Evolutionary conservation across 2,888 invertebrate genomes (phyloP), one percentile per base, ranked within the genome.

Genomic region (Barypeithes pellucidus): DNA sequence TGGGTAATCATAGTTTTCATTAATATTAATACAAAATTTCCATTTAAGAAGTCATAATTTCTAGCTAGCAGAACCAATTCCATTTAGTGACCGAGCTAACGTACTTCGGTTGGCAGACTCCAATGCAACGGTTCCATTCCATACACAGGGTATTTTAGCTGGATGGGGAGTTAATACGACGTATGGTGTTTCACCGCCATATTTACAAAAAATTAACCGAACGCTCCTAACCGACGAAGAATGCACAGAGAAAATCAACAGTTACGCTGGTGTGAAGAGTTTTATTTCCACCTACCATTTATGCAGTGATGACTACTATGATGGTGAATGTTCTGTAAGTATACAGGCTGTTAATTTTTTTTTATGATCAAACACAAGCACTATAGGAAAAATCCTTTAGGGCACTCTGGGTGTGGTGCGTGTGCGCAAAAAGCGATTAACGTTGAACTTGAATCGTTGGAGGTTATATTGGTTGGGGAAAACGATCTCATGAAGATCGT

Each of bases 301-400:
- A 47, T 47, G 47, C 20, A 18, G 18, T 47, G 47, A 18, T 20
- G 47, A 47, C 9, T 20, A 47, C 47, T 47, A 20, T 18, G 16
- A 47, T 47, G 47, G 47, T 18, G 18, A 47, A 47, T 47, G 47
- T n/a, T 7, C 2, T 9, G 47, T 47, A 20, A 47, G 18, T 47
- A 47, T n/a, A n/a, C n/a, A n/a, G n/a, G n/a, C n/a, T n/a, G n/a
- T n/a, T n/a, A n/a, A n/a, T n/a, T n/a, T n/a, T n/a, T n/a, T n/a
- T n/a, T n/a, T n/a, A n/a, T n/a, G n/a, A n/a, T n/a, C n/a, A n/a
- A n/a, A n/a, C n/a, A n/a, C n/a, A n/a, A n/a, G n/a, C n/a, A n/a
- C n/a, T n/a, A n/a, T n/a, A n/a, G n/a, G n/a, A n/a, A n/a, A n/a
- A n/a, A n/a, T n/a, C n/a, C n/a, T n/a, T n/a, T n/a, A n/a, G n/a